phyloP scores from a whole-genome alignment of 2,113 vertebrate genomes.

The Catharus minimus region DNA sequence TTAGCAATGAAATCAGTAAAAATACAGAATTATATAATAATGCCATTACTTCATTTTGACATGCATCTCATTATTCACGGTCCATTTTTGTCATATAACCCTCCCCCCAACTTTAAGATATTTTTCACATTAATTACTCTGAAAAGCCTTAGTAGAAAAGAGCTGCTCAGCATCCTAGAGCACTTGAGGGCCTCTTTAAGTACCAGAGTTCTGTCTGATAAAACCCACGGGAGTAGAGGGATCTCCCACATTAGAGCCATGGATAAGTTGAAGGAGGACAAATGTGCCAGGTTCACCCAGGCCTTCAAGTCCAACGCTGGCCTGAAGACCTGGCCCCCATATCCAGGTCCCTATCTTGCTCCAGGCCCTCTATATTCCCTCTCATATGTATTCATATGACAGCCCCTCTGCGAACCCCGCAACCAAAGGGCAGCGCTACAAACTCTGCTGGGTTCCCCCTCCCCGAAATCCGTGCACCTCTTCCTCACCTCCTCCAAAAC shows the following conservation, averaged over 20 bases:
- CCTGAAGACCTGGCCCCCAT: neutral
- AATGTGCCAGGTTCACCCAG: neutral
- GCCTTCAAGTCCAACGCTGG: neutral
- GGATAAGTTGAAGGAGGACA: rapidly evolving
- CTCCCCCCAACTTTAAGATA: neutral
- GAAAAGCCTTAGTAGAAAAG: neutral
- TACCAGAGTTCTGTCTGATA: neutral
- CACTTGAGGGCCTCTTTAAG: rapidly evolving
- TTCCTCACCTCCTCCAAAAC: neutral
- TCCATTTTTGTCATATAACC: neutral
- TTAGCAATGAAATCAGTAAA: neutral
- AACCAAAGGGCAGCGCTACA: rapidly evolving
- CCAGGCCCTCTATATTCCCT: rapidly evolving
- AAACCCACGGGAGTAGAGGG: rapidly evolving
- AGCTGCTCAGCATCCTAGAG: neutral
- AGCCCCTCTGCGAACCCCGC: rapidly evolving
- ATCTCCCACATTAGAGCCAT: neutral
- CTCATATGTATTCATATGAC: rapidly evolving
- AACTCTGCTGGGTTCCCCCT: neutral
- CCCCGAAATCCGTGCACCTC: neutral
- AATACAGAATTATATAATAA: neutral
- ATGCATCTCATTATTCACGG: neutral
- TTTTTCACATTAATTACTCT: neutral
- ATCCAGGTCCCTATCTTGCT: too few species aligned
- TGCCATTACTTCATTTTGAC: neutral